Conservation (phyloP, 2,113 vertebrate genomes). For the Fukomys damarensis region DNA sequence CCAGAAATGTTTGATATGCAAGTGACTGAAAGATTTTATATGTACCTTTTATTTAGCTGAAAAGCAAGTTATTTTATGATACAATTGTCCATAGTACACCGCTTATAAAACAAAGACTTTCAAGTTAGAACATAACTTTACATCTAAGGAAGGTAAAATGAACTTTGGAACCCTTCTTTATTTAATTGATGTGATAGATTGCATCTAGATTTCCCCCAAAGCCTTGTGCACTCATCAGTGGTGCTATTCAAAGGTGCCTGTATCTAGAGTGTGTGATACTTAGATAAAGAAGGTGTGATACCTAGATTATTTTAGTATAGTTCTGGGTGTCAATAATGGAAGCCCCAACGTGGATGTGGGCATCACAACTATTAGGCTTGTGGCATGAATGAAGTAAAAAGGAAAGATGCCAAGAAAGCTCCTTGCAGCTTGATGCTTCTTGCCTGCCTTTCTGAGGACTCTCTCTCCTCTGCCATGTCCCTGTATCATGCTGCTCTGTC, state of each 20-base stretch:
- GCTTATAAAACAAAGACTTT: background rate
- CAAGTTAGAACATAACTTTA: background rate
- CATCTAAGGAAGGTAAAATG: background rate
- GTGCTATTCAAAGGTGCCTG: background rate
- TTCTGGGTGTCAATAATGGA: background rate
- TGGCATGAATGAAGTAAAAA: background rate
- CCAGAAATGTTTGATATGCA: background rate
- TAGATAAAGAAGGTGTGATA: background rate
- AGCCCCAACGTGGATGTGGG: background rate
- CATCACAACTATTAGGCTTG: background rate
- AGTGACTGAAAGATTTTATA: background rate
- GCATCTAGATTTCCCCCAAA: background rate
- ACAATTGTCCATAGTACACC: background rate
- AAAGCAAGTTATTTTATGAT: background rate
- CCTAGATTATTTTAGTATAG: background rate
- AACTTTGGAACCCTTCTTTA: background rate
- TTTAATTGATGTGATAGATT: background rate
- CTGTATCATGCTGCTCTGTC: background rate
- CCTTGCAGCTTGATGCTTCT: background rate
- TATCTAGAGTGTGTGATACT: background rate
- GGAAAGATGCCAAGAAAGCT: background rate
- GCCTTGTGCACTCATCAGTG: background rate
- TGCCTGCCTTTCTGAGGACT: background rate
- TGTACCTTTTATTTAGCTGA: background rate
- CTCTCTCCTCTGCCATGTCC: background rate